Conservation (phyloP, 1,140 invertebrate species). For the Pseudoatta argentina region DNA sequence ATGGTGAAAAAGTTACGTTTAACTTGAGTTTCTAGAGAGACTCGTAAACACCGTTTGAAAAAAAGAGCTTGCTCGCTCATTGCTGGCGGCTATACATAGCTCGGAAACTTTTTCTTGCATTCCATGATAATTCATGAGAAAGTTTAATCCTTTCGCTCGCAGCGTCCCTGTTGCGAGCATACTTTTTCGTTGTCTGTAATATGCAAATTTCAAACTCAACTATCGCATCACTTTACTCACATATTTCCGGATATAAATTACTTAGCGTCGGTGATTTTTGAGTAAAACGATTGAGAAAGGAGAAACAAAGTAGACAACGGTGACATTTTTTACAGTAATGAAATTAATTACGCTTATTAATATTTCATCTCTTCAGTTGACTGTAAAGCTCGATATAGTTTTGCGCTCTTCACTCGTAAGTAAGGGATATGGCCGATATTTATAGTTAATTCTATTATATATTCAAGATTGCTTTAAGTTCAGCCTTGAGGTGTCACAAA, state of each 20-base stretch:
- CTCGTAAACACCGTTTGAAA: conserved; percentile 19
- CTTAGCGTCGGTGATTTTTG: conserved; percentile 25
- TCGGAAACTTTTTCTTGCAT: conserved; percentile 34
- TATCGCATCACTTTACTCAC: background rate
- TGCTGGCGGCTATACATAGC: background rate
- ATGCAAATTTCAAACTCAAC: conserved; percentile 26
- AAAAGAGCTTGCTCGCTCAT: conserved; percentile 14
- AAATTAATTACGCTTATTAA: conserved; percentile 24
- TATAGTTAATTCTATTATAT: too few relatives aligned
- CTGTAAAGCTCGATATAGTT: background rate
- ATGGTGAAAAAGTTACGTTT: conserved; percentile 43
- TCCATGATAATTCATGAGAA: conserved; percentile 45
- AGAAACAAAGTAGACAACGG: background rate
- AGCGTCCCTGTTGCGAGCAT: background rate
- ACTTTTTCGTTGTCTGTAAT: conserved; percentile 29
- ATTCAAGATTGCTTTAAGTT: too few relatives aligned
- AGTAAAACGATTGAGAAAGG: background rate
- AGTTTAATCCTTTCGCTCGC: conserved; percentile 46
- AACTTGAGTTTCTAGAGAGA: conserved; percentile 36
- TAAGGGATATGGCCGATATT: background rate
- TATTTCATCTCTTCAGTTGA: conserved; percentile 6
- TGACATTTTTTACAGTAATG: background rate
- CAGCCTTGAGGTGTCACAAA: too few relatives aligned
- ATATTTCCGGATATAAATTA: conserved; percentile 49
- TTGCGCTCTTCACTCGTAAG: background rate